A percentile compares a stretch with the other conserved stretches of the same genome.
phyloP scores from a whole-genome alignment of 2,113 vertebrate genomes.

The Lonchura striata region DNA sequence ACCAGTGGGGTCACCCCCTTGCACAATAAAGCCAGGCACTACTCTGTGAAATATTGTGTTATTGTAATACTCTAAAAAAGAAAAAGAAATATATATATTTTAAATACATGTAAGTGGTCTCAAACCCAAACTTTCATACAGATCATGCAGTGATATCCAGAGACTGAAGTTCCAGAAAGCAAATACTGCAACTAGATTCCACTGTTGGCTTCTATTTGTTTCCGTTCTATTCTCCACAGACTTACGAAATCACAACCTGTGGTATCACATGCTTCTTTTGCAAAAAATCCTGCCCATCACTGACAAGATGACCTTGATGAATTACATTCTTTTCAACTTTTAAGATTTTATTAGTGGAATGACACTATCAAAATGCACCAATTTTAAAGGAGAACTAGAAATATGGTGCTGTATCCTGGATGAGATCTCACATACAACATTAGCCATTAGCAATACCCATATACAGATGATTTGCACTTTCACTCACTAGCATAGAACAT shows the following conservation, averaged over 20 bases:
- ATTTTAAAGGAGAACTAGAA: neutral
- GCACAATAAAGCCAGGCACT: slow-evolving; percentile 93
- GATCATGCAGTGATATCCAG: neutral
- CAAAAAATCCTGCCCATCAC: neutral
- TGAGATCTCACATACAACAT: fast-evolving
- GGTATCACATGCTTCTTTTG: neutral
- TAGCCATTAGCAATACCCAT: neutral
- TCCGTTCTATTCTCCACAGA: neutral
- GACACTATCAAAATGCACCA: neutral
- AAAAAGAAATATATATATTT: neutral
- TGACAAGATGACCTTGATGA: neutral
- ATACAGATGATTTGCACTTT: neutral
- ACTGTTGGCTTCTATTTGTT: neutral
- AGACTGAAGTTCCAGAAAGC: neutral
- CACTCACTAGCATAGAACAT: neutral
- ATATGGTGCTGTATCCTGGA: neutral
- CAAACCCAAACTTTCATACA: neutral
- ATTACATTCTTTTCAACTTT: neutral
- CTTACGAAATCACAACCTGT: neutral
- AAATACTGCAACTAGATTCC: neutral
- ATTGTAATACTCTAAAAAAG: slow-evolving; percentile 88
- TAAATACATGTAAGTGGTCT: neutral
- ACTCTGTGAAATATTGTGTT: slow-evolving; percentile 94
- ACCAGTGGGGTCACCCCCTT: slow-evolving; percentile 94
- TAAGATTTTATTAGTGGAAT: neutral